These are phyloP conservation scores for Halesus radiatus DNA, from an alignment of 1,140 invertebrate species.

Conservation along the genomic window DNA sequence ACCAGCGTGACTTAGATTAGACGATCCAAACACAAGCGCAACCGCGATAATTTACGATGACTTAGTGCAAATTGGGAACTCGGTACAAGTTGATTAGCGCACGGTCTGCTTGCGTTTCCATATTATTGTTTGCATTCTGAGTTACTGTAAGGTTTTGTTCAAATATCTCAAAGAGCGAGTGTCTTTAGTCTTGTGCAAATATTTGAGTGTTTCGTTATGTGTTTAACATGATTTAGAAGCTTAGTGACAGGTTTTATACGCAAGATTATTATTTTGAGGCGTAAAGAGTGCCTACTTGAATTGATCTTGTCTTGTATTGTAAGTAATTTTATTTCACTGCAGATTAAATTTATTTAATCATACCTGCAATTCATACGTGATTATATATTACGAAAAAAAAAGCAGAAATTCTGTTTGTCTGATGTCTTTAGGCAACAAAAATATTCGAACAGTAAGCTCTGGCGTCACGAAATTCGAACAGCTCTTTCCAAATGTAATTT, in stretches of 20 bases:
- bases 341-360: too few relatives aligned
- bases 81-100: background rate
- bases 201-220: background rate
- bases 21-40: background rate
- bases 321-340: background rate
- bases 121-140: background rate
- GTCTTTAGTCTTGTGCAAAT: background rate
- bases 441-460: too few relatives aligned
- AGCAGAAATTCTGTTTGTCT: too few relatives aligned
- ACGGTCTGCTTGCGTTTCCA: background rate
- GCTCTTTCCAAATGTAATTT: too few relatives aligned
- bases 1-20: background rate
- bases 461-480: too few relatives aligned
- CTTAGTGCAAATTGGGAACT: slow-evolving; percentile 1
- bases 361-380: too few relatives aligned
- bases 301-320: background rate
- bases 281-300: too few relatives aligned
- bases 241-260: background rate
- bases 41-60: background rate
- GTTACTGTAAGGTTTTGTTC: background rate
- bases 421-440: too few relatives aligned
- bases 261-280: too few relatives aligned
- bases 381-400: too few relatives aligned
- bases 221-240: background rate
- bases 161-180: background rate